Conservation (phyloP, 2,888 invertebrate genomes). For the Lamproptera curius region DNA sequence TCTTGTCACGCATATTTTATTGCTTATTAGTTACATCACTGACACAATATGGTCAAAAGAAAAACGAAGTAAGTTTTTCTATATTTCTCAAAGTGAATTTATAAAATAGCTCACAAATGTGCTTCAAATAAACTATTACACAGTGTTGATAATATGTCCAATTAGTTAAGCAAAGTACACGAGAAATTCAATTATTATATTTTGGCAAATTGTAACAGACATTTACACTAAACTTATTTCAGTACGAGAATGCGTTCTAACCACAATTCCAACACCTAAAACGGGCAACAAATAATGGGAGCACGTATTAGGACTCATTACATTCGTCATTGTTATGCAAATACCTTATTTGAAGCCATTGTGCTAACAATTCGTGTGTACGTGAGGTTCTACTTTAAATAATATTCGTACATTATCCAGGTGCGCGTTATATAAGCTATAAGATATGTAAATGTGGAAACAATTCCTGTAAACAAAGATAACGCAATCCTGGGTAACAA, state of each 20-base stretch:
- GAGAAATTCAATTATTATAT: background rate
- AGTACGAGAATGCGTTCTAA: background rate
- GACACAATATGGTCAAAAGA: no score
- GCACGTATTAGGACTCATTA: slow-evolving; percentile 13
- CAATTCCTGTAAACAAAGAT: no score
- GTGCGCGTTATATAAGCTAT: no score
- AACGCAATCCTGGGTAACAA: no score
- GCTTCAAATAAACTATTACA: no score
- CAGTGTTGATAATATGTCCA: no score
- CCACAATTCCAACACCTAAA: background rate
- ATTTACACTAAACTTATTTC: background rate
- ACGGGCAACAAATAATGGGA: background rate
- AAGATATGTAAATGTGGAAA: no score
- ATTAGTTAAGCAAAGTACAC: no score
- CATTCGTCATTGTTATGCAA: slow-evolving; percentile 15
- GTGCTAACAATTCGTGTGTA: background rate
- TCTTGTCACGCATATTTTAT: background rate
- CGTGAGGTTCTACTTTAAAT: background rate
- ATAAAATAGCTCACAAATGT: no score
- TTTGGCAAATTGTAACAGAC: background rate
- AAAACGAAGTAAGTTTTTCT: no score
- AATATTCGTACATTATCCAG: no score
- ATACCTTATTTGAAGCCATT: slow-evolving; percentile 5
- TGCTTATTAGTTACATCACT: no score
- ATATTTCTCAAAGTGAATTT: background rate